Conservation (phyloP, 1,140 invertebrate genomes). For the Zaprionus ornatus region DNA sequence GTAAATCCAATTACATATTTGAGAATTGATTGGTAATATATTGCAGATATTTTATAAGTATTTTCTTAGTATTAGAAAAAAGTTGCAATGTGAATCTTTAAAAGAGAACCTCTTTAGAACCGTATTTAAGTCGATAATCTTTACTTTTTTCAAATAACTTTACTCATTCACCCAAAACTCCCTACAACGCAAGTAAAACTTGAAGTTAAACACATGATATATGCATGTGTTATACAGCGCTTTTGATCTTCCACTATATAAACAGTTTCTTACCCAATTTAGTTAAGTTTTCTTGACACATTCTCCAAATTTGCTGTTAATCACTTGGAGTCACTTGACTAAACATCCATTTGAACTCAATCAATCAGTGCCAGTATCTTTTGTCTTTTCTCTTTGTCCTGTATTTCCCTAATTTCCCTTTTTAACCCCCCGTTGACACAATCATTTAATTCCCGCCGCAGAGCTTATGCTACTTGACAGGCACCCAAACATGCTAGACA, state of each 20-base stretch:
- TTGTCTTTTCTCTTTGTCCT: not conserved
- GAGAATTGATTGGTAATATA: not conserved
- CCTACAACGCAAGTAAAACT: no score
- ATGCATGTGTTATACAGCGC: no score
- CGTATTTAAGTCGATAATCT: no score
- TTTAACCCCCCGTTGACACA: not conserved
- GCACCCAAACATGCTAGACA: not conserved
- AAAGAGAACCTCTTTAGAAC: no score
- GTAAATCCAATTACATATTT: constrained; percentile 1
- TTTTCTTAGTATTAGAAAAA: no score
- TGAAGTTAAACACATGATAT: no score
- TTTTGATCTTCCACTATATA: no score
- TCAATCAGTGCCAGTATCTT: constrained; percentile 15
- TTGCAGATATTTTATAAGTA: not conserved
- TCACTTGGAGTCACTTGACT: not conserved
- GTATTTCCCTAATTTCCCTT: not conserved
- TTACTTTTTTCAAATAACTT: no score
- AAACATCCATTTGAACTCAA: constrained; percentile 9
- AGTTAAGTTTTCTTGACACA: not conserved
- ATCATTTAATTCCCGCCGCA: not conserved
- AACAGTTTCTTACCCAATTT: not conserved
- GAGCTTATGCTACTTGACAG: constrained; percentile 4
- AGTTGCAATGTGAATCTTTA: no score
- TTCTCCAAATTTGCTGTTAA: not conserved
- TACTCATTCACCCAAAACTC: no score